These are phyloP conservation scores for Anguilla obscura DNA, from an alignment of 2,797 vertebrate genomes.

Conservation along the genomic window DNA sequence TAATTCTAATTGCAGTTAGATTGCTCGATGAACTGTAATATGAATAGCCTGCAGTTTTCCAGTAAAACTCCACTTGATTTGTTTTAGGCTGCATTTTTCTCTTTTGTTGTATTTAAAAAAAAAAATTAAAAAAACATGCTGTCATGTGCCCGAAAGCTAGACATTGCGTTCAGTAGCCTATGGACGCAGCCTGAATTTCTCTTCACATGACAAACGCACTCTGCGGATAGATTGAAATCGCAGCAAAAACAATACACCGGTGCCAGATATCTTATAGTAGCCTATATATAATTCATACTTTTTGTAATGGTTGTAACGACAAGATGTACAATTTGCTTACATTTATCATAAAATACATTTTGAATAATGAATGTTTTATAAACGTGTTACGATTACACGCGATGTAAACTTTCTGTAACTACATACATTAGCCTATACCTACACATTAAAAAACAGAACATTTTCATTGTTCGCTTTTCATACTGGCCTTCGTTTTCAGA, in stretches of 20 bases:
- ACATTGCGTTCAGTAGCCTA: not conserved
- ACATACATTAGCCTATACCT: not conserved
- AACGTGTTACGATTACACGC: not conserved
- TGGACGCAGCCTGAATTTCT: not conserved
- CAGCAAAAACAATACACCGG: too few relatives aligned
- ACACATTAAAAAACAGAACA: too few relatives aligned
- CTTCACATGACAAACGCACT: not conserved
- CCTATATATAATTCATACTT: too few relatives aligned
- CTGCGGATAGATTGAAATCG: not conserved
- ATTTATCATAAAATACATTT: not conserved
- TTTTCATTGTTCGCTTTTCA: constrained; percentile 35
- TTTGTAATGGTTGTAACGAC: too few relatives aligned
- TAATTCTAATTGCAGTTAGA: not conserved
- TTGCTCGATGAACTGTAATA: not conserved
- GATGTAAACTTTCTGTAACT: not conserved
- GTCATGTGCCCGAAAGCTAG: not conserved
- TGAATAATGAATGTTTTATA: not conserved
- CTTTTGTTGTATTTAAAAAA: not conserved
- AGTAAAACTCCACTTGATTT: not conserved
- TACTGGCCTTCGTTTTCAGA: constrained; percentile 71
- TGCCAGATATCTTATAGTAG: too few relatives aligned
- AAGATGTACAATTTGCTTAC: not conserved
- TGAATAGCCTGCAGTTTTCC: not conserved
- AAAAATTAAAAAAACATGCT: too few relatives aligned
- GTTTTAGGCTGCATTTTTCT: not conserved